Evolutionary conservation across 2,797 vertebrate genomes (phyloP).

Genomic region (Gila robusta): DNA sequence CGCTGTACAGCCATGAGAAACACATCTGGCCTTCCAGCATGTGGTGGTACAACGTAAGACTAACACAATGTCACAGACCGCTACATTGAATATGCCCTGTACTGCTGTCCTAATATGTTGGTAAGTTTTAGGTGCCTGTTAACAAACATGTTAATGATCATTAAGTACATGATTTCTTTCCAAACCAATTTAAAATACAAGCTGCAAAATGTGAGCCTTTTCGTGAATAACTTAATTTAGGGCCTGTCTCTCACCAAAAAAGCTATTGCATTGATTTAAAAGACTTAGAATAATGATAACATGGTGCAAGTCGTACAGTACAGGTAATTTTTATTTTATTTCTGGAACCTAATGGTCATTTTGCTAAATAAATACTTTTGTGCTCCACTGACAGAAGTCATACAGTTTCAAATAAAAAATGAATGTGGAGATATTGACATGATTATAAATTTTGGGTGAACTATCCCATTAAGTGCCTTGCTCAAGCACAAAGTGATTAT

Average conservation of each 20-base stretch:
- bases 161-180: neutral
- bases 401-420: neutral
- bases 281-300: neutral
- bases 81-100: slow-evolving; percentile 18
- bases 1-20: slow-evolving; percentile 49
- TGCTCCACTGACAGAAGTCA: neutral
- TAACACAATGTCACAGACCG: slow-evolving; percentile 36
- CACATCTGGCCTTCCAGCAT: slow-evolving; percentile 21
- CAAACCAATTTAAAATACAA: neutral
- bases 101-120: neutral
- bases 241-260: neutral
- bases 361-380: neutral
- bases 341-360: neutral
- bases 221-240: slow-evolving; percentile 3
- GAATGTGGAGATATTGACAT: neutral
- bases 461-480: neutral
- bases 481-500: slow-evolving; percentile 2
- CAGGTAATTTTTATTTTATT: neutral
- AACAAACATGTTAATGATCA: neutral
- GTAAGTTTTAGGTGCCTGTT: neutral
- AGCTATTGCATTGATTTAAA: slow-evolving; percentile 6
- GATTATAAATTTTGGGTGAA: neutral
- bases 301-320: neutral
- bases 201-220: neutral
- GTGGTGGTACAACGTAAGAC: slow-evolving; percentile 12